A percentile compares a stretch with the other conserved stretches of the same genome.
These are phyloP conservation scores for Masnerella sp. DNA, from an alignment of 2,888 invertebrate genomes.

Conservation along the genomic window DNA sequence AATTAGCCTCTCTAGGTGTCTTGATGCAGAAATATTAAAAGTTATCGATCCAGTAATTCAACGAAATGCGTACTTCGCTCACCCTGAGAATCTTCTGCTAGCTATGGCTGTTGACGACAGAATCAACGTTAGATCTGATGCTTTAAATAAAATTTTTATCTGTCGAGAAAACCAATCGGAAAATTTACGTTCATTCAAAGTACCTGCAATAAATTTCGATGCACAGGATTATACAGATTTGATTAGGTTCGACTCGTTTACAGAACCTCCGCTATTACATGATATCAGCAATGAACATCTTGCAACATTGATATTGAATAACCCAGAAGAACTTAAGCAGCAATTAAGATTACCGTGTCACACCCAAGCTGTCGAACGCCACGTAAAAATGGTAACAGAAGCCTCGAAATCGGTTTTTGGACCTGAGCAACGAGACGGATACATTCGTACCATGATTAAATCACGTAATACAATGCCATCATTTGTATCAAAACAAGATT, in stretches of 20 bases:
- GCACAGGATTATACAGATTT: constrained; percentile 1
- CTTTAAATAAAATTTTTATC: constrained; percentile 1
- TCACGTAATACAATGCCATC: constrained; percentile 12
- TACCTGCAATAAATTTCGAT: constrained; percentile 10
- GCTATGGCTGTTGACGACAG: constrained; percentile 62
- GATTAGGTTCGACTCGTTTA: not conserved
- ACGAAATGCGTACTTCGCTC: constrained; percentile 63
- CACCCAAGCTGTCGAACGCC: constrained; percentile 13
- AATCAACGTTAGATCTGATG: constrained; percentile 72
- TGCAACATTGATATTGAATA: not conserved
- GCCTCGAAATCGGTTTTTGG: constrained; percentile 11
- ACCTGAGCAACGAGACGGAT: constrained; percentile 11
- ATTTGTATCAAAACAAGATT: constrained; percentile 10
- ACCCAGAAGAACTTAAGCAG: not conserved
- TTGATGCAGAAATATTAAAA: constrained; percentile 32
- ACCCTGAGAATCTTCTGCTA: constrained; percentile 66
- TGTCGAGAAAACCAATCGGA: not conserved
- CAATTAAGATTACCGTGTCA: constrained; percentile 3
- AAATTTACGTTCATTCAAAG: not conserved
- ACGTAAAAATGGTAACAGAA: constrained; percentile 6
- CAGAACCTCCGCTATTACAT: constrained; percentile 15
- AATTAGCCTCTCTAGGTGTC: constrained; percentile 29
- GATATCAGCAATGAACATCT: constrained; percentile 2
- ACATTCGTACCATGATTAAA: constrained; percentile 8
- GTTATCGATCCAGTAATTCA: constrained; percentile 13